Percentiles rank a stretch among this genome's conserved stretches.
These are phyloP conservation scores for Sebastes schlegelii DNA, from an alignment of 2,113 vertebrate genomes.

Conservation along the genomic window DNA sequence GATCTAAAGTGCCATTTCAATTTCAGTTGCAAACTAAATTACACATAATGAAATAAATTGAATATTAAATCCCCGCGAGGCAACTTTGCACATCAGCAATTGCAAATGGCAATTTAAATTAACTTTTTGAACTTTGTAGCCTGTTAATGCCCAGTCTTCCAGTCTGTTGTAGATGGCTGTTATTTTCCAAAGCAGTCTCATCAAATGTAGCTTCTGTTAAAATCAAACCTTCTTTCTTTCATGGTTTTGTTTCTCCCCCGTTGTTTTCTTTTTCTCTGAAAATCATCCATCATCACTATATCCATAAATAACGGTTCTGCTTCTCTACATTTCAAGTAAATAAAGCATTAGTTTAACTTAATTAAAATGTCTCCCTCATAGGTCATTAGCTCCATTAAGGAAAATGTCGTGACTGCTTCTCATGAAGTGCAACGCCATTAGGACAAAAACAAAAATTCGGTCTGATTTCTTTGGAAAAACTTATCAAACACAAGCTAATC, in stretches of 20 bases:
- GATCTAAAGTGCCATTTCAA: background rate
- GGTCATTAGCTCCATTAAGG: constrained; percentile 6
- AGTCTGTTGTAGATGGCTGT: background rate
- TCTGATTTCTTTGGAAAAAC: background rate
- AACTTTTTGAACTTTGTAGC: background rate
- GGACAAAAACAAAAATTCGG: background rate
- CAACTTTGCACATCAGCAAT: background rate
- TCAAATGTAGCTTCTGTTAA: background rate
- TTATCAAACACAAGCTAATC: background rate
- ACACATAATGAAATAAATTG: background rate
- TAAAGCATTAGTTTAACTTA: constrained; percentile 23
- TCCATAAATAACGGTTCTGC: constrained; percentile 15
- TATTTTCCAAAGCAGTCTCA: background rate
- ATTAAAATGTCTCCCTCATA: constrained; percentile 2
- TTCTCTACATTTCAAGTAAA: constrained; percentile 14
- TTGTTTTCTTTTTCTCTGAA: background rate
- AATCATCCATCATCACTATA: constrained; percentile 1
- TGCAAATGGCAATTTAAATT: background rate
- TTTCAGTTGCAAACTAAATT: background rate
- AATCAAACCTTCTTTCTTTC: background rate
- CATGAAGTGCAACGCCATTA: constrained; percentile 5
- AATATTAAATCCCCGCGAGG: background rate
- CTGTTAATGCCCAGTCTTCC: background rate
- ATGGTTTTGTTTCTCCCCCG: background rate
- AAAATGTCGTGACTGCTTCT: background rate